Percentiles rank a stretch among this genome's conserved stretches.
These are phyloP conservation scores for Luehdorfia chinensis DNA, from an alignment of 1,140 invertebrate species.

Conservation along the genomic window DNA sequence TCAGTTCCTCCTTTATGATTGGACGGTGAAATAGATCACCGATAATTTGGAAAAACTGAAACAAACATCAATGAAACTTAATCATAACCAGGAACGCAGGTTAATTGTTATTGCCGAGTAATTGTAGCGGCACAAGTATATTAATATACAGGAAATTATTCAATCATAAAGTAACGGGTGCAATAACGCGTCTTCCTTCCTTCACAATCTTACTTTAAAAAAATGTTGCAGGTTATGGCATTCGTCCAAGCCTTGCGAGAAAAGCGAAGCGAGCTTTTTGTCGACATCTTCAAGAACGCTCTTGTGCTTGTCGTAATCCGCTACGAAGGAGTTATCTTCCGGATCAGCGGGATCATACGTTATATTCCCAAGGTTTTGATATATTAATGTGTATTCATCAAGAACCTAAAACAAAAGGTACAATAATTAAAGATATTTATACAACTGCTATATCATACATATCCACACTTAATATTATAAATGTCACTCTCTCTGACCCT, in stretches of 20 bases:
- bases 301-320: conserved; percentile 80
- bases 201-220: conserved; percentile 69
- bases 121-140: too few species aligned
- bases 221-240: conserved; percentile 83
- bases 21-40: conserved; percentile 85
- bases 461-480: not conserved
- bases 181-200: too few species aligned
- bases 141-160: too few species aligned
- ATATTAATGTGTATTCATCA: conserved; percentile 85
- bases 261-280: conserved; percentile 84
- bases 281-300: conserved; percentile 82
- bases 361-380: conserved; percentile 83
- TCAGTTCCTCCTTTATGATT: conserved; percentile 80
- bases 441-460: not conserved
- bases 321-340: conserved; percentile 80
- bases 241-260: conserved; percentile 87
- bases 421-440: not conserved
- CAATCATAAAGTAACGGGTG: too few species aligned
- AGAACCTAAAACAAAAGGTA: conserved; percentile 56
- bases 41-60: conserved; percentile 85
- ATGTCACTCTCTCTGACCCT: too few species aligned
- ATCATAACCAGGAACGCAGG: too few species aligned
- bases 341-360: conserved; percentile 78
- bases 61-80: too few species aligned
- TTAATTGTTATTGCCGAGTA: too few species aligned